Conservation (phyloP, 2,113 vertebrate genomes). For the Callithrix jacchus region DNA sequence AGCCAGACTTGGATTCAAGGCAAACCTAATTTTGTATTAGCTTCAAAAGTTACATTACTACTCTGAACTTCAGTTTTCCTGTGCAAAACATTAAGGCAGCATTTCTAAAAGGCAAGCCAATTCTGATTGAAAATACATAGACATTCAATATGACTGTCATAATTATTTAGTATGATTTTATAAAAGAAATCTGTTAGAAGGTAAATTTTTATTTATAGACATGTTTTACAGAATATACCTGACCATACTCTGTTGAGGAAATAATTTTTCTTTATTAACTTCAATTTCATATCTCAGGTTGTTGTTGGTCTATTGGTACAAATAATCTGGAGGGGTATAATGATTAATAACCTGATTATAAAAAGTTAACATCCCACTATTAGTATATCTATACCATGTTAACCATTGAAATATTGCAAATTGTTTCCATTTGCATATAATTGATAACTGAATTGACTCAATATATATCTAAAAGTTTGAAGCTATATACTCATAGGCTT, state of each 20-base stretch:
- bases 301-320: background rate
- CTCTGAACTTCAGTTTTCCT: background rate
- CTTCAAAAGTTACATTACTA: background rate
- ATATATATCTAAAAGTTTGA: background rate
- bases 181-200: background rate
- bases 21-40: background rate
- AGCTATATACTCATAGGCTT: background rate
- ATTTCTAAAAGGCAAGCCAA: background rate
- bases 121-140: background rate
- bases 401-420: background rate
- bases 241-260: background rate
- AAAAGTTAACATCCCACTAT: background rate
- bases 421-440: background rate
- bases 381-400: background rate
- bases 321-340: background rate
- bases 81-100: background rate
- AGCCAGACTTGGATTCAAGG: background rate
- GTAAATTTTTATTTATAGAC: background rate
- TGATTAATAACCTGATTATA: background rate
- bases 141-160: background rate
- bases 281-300: background rate
- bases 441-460: background rate
- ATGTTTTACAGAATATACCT: background rate
- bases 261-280: background rate
- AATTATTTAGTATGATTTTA: conserved; percentile 2